phyloP scores from a whole-genome alignment of 1,140 invertebrate species.

The Cydia fagiglandana region DNA sequence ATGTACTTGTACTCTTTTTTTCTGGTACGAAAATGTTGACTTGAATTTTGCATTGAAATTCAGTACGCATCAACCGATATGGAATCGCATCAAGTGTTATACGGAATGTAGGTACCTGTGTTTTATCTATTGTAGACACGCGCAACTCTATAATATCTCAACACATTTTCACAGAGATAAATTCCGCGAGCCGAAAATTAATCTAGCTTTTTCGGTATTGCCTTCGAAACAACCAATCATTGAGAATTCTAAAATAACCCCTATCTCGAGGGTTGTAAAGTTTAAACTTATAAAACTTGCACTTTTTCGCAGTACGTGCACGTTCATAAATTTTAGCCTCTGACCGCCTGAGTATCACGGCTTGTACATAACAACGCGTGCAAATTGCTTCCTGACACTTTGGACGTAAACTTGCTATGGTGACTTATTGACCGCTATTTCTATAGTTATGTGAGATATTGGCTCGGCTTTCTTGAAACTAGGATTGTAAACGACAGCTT shows the following conservation, averaged over 20 bases:
- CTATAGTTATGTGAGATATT: neutral
- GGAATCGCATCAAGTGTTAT: too few species aligned
- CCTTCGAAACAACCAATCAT: neutral
- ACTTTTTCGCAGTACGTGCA: slow-evolving; percentile 16
- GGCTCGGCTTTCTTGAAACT: neutral
- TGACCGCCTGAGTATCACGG: slow-evolving; percentile 22
- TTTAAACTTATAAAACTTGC: neutral
- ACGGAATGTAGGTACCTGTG: neutral
- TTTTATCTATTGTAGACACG: neutral
- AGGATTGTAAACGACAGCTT: neutral
- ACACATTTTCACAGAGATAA: neutral
- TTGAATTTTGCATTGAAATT: too few species aligned
- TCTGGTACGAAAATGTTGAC: too few species aligned
- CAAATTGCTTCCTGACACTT: slow-evolving; percentile 32
- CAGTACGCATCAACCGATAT: too few species aligned
- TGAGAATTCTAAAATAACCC: neutral
- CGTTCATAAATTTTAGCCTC: slow-evolving; percentile 26
- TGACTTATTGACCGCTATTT: slow-evolving; percentile 17
- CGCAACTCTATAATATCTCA: neutral
- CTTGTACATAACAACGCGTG: slow-evolving; percentile 25
- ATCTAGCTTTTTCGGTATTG: slow-evolving; percentile 4
- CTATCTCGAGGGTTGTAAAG: neutral
- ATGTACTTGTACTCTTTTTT: too few species aligned
- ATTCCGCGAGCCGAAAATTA: slow-evolving; percentile 9
- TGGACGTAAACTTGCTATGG: slow-evolving; percentile 1